Evolutionary conservation across 2,888 invertebrate genomes (phyloP).

Genomic region (Bruchidius siliquastri): DNA sequence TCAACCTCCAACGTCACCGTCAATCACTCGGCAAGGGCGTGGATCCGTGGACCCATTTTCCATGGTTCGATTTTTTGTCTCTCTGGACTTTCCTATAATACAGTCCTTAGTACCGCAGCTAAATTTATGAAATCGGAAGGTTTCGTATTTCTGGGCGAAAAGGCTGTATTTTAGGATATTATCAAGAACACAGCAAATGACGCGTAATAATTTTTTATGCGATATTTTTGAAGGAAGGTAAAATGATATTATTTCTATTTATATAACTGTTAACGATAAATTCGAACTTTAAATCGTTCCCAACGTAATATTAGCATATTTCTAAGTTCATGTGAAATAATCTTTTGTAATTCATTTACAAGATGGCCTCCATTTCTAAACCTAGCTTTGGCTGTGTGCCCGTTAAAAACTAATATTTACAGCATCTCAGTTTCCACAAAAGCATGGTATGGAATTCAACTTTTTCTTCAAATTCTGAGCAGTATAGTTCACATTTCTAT

Average conservation of each 20-base stretch:
- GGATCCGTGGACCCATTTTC: slow-evolving; percentile 3
- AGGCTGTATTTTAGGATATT: slow-evolving; percentile 23
- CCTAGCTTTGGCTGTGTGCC: slow-evolving; percentile 30
- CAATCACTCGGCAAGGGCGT: slow-evolving; percentile 17
- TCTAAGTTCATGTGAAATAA: slow-evolving; percentile 18
- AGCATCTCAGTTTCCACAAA: background rate
- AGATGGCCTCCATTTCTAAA: slow-evolving; percentile 26
- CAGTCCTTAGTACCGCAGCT: slow-evolving; percentile 19
- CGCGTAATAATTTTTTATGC: slow-evolving; percentile 24
- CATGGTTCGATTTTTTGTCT: background rate
- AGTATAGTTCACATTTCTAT: background rate
- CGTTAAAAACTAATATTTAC: slow-evolving; percentile 9
- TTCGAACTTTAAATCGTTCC: slow-evolving; percentile 22
- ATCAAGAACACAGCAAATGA: slow-evolving; percentile 33
- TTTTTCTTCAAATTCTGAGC: background rate
- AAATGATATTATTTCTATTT: slow-evolving; percentile 19
- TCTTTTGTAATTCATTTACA: slow-evolving; percentile 6
- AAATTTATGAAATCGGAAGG: slow-evolving; percentile 11
- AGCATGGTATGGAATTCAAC: background rate
- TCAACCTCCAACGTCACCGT: slow-evolving; percentile 16
- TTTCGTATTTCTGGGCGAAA: slow-evolving; percentile 20
- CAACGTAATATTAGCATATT: slow-evolving; percentile 42
- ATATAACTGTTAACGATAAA: background rate
- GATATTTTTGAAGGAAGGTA: slow-evolving; percentile 30
- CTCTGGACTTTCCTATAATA: slow-evolving; percentile 12